A percentile compares a stretch with the other conserved stretches of the same genome.
These are phyloP conservation scores for Sesia bembeciformis DNA, from an alignment of 2,888 invertebrate species.

Conservation along the genomic window DNA sequence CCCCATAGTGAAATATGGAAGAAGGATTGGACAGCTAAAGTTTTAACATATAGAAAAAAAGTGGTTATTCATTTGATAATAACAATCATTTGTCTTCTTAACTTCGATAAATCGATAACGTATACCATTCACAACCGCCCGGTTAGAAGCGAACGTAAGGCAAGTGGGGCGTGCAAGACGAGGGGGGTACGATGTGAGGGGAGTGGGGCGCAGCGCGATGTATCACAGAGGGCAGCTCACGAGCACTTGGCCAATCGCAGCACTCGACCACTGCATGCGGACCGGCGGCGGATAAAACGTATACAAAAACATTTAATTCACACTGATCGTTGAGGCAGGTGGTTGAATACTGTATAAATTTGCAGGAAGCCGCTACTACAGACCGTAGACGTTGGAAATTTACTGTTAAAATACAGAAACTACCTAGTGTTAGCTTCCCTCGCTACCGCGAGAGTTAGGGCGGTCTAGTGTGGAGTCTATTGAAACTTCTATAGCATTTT, in stretches of 20 bases:
- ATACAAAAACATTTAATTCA: neutral
- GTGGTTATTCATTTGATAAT: no score
- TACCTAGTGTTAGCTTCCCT: no score
- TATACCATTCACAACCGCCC: conserved; percentile 10
- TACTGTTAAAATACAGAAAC: no score
- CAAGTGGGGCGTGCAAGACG: neutral
- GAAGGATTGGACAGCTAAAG: no score
- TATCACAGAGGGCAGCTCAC: conserved; percentile 48
- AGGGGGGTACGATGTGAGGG: conserved; percentile 1
- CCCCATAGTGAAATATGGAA: no score
- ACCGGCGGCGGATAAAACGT: neutral
- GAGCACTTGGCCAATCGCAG: conserved; percentile 19
- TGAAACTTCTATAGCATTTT: no score
- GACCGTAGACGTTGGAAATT: conserved; percentile 15
- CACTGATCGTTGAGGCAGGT: neutral
- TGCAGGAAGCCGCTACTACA: neutral
- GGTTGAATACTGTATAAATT: neutral
- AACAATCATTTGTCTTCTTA: no score
- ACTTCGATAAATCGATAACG: no score
- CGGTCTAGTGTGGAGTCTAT: no score
- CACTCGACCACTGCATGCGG: conserved; percentile 6
- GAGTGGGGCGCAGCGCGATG: conserved; percentile 22
- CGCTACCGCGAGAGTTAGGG: no score
- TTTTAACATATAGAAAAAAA: no score
- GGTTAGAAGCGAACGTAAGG: neutral